These are phyloP conservation scores for Zoanthus sansibaricus DNA, from an alignment of 92 coral and sea anemone genomes.

Conservation along the genomic window DNA sequence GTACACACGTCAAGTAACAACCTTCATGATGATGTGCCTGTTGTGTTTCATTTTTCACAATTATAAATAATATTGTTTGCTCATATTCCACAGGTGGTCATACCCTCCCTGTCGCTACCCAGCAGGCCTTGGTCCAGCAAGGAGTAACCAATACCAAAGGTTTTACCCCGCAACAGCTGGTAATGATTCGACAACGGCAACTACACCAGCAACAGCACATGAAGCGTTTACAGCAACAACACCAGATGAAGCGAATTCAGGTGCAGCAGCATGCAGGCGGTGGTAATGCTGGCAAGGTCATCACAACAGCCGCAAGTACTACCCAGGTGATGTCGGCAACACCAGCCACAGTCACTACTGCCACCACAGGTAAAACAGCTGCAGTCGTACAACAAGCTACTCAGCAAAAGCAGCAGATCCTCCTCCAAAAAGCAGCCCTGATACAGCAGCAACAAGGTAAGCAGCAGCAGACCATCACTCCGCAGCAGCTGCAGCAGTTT, in stretches of 20 bases:
- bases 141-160: constrained; percentile 37
- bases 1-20: no score
- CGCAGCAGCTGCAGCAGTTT: constrained; percentile 61
- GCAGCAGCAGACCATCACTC: constrained; percentile 47
- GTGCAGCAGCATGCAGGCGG: constrained; percentile 9
- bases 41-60: no score
- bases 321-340: constrained; percentile 44
- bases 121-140: constrained; percentile 35
- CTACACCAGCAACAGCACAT: constrained; percentile 37
- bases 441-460: constrained; percentile 65
- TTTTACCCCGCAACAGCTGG: constrained; percentile 61
- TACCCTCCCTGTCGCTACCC: constrained; percentile 31
- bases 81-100: constrained; percentile 14
- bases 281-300: constrained; percentile 30
- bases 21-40: no score
- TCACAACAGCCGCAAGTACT: constrained; percentile 25
- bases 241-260: constrained; percentile 56
- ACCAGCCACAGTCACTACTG: constrained; percentile 53
- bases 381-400: constrained; percentile 60
- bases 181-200: constrained; percentile 45
- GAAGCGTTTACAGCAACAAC: constrained; percentile 57
- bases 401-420: constrained; percentile 63
- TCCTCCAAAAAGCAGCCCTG: constrained; percentile 55
- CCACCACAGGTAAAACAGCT: constrained; percentile 48
- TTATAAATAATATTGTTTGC: no score